Conservation (phyloP, 2,797 vertebrate genomes). For the Enteromius treurensis region DNA sequence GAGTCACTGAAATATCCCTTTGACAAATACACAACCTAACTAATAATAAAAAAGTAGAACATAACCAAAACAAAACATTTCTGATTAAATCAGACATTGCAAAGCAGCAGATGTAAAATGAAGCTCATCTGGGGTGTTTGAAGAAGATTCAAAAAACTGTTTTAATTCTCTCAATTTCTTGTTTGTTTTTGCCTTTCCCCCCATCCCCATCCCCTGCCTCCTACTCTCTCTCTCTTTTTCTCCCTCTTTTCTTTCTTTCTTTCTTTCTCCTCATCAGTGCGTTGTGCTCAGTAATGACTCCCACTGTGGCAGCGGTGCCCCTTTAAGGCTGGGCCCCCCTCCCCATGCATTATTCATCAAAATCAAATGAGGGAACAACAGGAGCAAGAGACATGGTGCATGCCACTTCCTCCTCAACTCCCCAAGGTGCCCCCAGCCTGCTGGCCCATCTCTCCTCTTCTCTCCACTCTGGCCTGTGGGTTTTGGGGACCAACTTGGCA, state of each 20-base stretch:
- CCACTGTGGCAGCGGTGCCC: constrained; percentile 81
- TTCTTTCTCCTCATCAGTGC: constrained; percentile 76
- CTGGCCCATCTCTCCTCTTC: constrained; percentile 74
- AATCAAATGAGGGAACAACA: constrained; percentile 86
- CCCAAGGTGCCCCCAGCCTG: constrained; percentile 82
- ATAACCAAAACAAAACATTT: constrained; percentile 43
- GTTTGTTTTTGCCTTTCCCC: constrained; percentile 77
- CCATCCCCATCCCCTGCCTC: constrained; percentile 50
- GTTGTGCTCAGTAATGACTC: constrained; percentile 85
- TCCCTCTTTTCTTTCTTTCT: constrained; percentile 45
- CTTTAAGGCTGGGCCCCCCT: constrained; percentile 78
- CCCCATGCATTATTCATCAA: constrained; percentile 85
- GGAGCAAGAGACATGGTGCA: constrained; percentile 82
- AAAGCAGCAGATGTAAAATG: constrained; percentile 66
- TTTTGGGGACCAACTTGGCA: constrained; percentile 66
- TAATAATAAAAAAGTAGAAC: constrained; percentile 29
- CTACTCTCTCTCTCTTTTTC: constrained; percentile 47
- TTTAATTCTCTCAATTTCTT: constrained; percentile 66
- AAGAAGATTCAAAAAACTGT: constrained; percentile 72
- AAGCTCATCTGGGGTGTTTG: constrained; percentile 71
- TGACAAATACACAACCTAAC: not conserved
- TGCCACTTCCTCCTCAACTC: constrained; percentile 81
- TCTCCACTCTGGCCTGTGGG: constrained; percentile 61
- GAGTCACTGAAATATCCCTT: not conserved
- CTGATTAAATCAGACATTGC: constrained; percentile 45